Base-by-base conservation (phyloP, 2,888 invertebrate genomes). In the Mimas tiliae region DNA sequence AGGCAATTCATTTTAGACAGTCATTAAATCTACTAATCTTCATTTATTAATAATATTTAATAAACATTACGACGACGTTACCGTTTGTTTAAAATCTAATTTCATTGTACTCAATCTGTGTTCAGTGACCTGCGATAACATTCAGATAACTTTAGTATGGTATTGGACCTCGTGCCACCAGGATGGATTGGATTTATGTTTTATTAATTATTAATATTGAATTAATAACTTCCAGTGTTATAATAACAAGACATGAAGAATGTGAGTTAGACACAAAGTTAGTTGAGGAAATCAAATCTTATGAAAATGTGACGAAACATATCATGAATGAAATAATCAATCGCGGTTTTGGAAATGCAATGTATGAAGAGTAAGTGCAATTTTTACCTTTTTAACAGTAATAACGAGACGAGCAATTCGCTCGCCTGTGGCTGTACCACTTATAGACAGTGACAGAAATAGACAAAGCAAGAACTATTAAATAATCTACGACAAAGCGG, bases 251-350 rank as follows among this genome's bases (percentile, higher is more conserved):
- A 16, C 77, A 71, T 64, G 77, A 78, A 19, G 71, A 74, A 7
- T 86, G 85, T 73, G 52, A 66, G 3, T 65, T 85, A 33, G 77
- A 79, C 67, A 47, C 67, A 42, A 69, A 74, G 1, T 67, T 86
- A 42, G 64, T 80, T 0, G 70, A 86, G 14, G 96, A 96, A 90
- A 96, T 96, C 71, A 85, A 88, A 16, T 87, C 93, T 2, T 95
- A 95, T 75, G 81, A 89, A 73, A 84, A 89, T 66, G 76, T 89
- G 8, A 94, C 94, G 0, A 77, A 90, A 50, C 74, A 69, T 65
- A 95, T 95, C 66, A 86, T 95, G 67, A 75, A 90, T 8, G 85
- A 89, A 65, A 87, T 94, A 12, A 77, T 82, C 0, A 75, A 79
- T 53, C 94, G 94, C 11, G 78, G 82, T 1, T 91, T 89, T 66